Evolutionary conservation across 2,888 invertebrate genomes (phyloP).

Genomic region (Pseudococcus longispinus): DNA sequence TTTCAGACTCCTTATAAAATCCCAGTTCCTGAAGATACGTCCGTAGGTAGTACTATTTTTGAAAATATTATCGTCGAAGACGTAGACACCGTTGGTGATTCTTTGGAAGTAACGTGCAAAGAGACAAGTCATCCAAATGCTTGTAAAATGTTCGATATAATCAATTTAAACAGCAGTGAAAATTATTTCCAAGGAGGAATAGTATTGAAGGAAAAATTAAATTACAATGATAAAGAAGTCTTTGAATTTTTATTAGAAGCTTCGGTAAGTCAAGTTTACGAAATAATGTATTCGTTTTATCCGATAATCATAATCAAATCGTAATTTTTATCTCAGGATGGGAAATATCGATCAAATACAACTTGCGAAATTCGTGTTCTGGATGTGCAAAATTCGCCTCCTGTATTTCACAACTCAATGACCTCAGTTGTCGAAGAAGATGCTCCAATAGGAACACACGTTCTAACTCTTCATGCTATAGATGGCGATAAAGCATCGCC

Average conservation of each 20-base stretch:
- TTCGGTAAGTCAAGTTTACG: constrained; percentile 67
- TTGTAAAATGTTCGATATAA: constrained; percentile 75
- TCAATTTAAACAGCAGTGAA: constrained; percentile 70
- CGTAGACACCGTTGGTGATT: constrained; percentile 80
- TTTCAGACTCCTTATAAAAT: constrained; percentile 80
- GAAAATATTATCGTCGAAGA: constrained; percentile 78
- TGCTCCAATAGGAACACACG: constrained; percentile 81
- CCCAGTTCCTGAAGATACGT: constrained; percentile 78
- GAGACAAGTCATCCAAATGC: constrained; percentile 68
- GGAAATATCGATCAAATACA: constrained; percentile 75
- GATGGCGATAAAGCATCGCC: constrained; percentile 87
- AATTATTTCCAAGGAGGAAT: constrained; percentile 70
- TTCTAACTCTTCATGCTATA: constrained; percentile 79
- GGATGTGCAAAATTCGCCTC: constrained; percentile 87
- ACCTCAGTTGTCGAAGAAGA: constrained; percentile 82
- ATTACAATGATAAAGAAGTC: constrained; percentile 79
- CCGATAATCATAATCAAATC: constrained; percentile 57
- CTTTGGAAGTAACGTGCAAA: constrained; percentile 77
- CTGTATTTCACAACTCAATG: constrained; percentile 80
- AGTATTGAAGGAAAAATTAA: constrained; percentile 73
- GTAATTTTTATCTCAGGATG: constrained; percentile 70
- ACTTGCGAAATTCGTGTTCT: constrained; percentile 79
- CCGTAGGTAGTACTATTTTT: constrained; percentile 75
- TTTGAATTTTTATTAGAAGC: constrained; percentile 80
- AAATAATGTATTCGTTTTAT: background rate